Base-by-base conservation (phyloP, 1,140 invertebrate genomes). In the Bombus soroeensis region DNA sequence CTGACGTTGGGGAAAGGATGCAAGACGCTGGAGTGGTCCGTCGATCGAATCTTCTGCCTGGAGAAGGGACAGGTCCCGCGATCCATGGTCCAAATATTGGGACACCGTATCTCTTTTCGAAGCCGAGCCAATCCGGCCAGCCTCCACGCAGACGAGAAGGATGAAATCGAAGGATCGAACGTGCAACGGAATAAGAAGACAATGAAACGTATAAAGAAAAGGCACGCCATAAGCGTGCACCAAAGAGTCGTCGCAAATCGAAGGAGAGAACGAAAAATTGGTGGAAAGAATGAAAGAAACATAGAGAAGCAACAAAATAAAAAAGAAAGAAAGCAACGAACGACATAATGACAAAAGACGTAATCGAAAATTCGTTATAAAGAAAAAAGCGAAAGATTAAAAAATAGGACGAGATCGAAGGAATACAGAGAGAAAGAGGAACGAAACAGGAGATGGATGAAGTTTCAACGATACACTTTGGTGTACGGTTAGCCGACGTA, bases 41-140 rank as follows among this genome's bases (percentile, higher is more conserved):
- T 89, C 88, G 88, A 86, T 88, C 83, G 87, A 57, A 91, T 91
- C 89, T 91, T 81, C 12, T 15, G 22, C 8, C 22, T 39, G 79
- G 77, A 80, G 83, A 86, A 86, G 81, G 72, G 87, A 89, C 87
- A 88, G 90, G 87, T 87, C 78, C 82, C 81, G 86, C 87, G 87
- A 91, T 87, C 87, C 83, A 88, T 90, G 92, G 92, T 94, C 93
- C 91, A 94, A 94, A 94, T 94, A 94, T 94, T 94, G 91, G 92
- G 93, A 94, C 93, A 93, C 88, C 89, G 83, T 68, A 85, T 86
- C 84, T 88, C 86, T 86, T 85, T 88, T 82, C 81, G 80, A 53
- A 64, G 74, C 53, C n/a, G n/a, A 39, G 37, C 25, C 73, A 39
- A 83, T 22, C 59, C n/a, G 32, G 28, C 41, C 82, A 76, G 59